phyloP scores from a whole-genome alignment of 1,140 invertebrate species.

The Ooceraea biroi region DNA sequence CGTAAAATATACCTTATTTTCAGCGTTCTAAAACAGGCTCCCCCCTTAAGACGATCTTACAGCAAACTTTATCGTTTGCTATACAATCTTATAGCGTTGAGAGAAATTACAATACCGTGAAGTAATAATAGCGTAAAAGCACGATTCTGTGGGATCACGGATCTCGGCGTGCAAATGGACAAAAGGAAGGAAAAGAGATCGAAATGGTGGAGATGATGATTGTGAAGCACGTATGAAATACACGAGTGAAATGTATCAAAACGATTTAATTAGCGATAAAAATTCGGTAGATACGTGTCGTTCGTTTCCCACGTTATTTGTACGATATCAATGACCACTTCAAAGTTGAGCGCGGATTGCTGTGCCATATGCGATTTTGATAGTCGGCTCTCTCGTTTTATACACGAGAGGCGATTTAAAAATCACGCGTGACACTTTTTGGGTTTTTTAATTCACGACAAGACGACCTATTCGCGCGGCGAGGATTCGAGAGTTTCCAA shows the following conservation, averaged over 20 bases:
- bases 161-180: background rate
- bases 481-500: background rate
- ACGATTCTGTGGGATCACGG: background rate
- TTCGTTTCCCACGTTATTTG: slow-evolving; percentile 11
- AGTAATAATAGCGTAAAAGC: slow-evolving; percentile 14
- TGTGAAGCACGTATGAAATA: background rate
- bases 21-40: no score
- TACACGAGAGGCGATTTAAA: background rate
- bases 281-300: slow-evolving; percentile 29
- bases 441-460: slow-evolving; percentile 8
- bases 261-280: background rate
- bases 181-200: background rate
- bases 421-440: background rate
- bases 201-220: slow-evolving; percentile 27
- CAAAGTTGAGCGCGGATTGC: background rate
- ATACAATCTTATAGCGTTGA: background rate
- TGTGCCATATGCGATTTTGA: slow-evolving; percentile 13
- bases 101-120: background rate
- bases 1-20: no score
- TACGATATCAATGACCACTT: slow-evolving; percentile 2
- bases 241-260: slow-evolving; percentile 10
- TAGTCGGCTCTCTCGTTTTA: background rate
- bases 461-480: background rate
- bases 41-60: slow-evolving; percentile 21
- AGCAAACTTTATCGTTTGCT: background rate